Base-by-base conservation (phyloP, 2,888 invertebrate genomes). In the Proisotoma minuta region DNA sequence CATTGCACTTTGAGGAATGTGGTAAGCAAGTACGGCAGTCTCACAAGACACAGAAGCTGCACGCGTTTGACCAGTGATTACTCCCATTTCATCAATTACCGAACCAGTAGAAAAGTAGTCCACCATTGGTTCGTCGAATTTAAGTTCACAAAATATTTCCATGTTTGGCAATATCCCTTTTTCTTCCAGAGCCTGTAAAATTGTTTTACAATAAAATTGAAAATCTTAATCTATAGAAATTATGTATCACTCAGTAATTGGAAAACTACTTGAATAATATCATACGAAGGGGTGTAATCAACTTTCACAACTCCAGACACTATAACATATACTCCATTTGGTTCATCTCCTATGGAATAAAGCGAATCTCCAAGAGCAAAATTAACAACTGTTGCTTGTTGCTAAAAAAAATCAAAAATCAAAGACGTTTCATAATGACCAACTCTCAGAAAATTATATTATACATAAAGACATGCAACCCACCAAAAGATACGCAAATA, bases 41-140 rank as follows among this genome's bases (percentile, higher is more conserved):
- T 84, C 84, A 66, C 84, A 84, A 0, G 80, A 79, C 1, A 83
- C 81, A 0, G 81, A 82, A 68, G 83, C 83, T 67, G 80, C 80
- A 66, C 83, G 81, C 0, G 82, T 80, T 8, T 82, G 79, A 28
- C 79, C 80, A 1, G 84, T 84, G 20, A 85, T 74, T 0, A 83
- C 79, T 64, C 84, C 81, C 34, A 84, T 75, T 24, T 85, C 84
- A 0, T 85, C 85, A 15, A 85, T 77, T 15, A 84, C 82, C 58
- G 82, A 83, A 1, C 85, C 85, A 0, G 84, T 81, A 1, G 83
- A 82, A n/a, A 84, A 79, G 69, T 81, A 84, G 68, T 84, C 84
- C 52, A 79, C 79, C 39, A 79, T 77, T 0, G 79, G 79, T 3
- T 80, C 79, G 0, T 76, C 75, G 64, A 81, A 82, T 70, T 80